These are phyloP conservation scores for Germaria angustata DNA, from an alignment of 2,888 invertebrate species.

Conservation along the genomic window DNA sequence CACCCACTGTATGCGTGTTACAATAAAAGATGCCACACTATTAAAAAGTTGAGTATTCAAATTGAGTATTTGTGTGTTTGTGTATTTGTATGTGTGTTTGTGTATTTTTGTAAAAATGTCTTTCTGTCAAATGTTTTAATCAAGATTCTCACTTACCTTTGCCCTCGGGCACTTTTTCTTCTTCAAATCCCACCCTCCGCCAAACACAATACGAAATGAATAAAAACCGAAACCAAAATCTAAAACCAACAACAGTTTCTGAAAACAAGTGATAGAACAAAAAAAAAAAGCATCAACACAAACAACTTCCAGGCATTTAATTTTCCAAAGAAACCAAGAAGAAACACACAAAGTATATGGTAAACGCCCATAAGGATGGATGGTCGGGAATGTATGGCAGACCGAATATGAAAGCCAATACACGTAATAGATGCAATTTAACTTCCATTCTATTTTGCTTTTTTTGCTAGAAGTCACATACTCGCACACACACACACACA, in stretches of 20 bases:
- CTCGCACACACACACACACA: background rate
- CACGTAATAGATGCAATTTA: conserved; percentile 53
- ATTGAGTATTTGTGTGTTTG: background rate
- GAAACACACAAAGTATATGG: background rate
- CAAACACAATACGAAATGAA: background rate
- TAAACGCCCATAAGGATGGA: conserved; percentile 27
- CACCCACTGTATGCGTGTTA: background rate
- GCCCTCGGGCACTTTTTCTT: conserved; percentile 39
- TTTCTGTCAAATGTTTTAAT: conserved; percentile 33
- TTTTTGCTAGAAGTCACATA: background rate
- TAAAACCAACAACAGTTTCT: conserved; percentile 15
- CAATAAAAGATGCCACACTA: background rate
- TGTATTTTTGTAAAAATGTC: background rate
- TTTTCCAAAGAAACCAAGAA: conserved; percentile 18
- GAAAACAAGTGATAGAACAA: background rate
- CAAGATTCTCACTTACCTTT: conserved; percentile 50
- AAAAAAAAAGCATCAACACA: background rate
- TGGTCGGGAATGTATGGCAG: background rate
- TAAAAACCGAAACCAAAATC: conserved; percentile 15
- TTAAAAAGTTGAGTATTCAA: background rate
- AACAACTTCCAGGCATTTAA: conserved; percentile 30
- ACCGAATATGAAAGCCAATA: background rate
- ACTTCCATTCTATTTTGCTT: conserved; percentile 46
- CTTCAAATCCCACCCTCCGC: background rate
- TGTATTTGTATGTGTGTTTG: background rate